phyloP scores from a whole-genome alignment of 2,113 vertebrate species.

The Phrynocephalus versicolor region DNA sequence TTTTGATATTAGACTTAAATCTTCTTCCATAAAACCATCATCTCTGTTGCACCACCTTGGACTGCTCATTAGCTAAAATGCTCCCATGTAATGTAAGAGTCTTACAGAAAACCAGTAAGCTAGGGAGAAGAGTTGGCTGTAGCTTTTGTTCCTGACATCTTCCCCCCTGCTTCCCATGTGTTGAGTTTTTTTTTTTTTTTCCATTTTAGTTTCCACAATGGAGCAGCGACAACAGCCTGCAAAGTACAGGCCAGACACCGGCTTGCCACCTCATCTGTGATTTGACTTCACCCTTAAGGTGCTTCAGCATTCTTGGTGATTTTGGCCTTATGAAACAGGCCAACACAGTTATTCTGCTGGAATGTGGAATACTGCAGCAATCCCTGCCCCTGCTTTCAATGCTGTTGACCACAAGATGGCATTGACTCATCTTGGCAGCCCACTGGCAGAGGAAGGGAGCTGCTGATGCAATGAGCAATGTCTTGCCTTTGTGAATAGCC shows the following conservation, averaged over 20 bases:
- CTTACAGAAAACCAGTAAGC: background rate
- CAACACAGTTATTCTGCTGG: background rate
- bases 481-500: conserved; percentile 48
- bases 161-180: background rate
- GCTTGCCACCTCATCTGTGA: too few species aligned
- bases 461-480: conserved; percentile 37
- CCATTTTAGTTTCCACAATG: background rate
- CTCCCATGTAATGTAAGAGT: background rate
- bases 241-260: background rate
- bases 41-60: background rate
- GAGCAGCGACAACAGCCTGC: background rate
- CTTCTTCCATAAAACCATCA: background rate
- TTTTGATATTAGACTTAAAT: background rate
- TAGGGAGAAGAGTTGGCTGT: background rate
- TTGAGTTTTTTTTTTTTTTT: background rate
- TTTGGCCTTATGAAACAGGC: background rate
- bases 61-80: background rate
- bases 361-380: background rate
- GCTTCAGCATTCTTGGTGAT: background rate
- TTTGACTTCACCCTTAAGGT: background rate
- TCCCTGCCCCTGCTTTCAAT: conserved; percentile 28
- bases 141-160: background rate
- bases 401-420: conserved; percentile 28
- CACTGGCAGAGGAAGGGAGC: conserved; percentile 9
- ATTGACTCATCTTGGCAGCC: conserved; percentile 35